A percentile compares a stretch with the other conserved stretches of the same genome.
These are phyloP conservation scores for Catharus bicknelli DNA, from an alignment of 2,113 vertebrate species.

Conservation along the genomic window DNA sequence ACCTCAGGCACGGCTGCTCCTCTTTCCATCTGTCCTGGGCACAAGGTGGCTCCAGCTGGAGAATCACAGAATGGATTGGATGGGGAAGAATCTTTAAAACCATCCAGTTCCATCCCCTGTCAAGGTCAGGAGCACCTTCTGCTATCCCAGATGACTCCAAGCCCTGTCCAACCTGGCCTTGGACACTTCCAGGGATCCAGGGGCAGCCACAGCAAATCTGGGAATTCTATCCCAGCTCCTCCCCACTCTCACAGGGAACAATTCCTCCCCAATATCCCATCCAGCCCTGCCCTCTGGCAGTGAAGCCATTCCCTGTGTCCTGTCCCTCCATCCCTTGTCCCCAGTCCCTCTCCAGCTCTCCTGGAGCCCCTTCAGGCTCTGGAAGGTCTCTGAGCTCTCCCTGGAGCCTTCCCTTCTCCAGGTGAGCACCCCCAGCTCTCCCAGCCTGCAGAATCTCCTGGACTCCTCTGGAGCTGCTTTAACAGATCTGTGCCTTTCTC, in stretches of 20 bases:
- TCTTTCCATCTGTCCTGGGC: not conserved
- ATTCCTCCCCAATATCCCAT: not conserved
- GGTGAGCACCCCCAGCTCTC: not conserved
- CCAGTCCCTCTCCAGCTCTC: not conserved
- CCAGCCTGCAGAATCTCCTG: not conserved
- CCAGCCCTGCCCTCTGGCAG: accelerated
- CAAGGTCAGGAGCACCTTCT: not conserved
- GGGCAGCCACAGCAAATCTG: not conserved
- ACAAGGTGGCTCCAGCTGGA: not conserved
- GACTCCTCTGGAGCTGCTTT: not conserved
- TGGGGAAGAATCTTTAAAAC: accelerated
- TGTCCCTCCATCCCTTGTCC: accelerated
- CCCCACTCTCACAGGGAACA: accelerated
- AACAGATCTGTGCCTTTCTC: not conserved
- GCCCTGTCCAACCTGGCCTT: not conserved
- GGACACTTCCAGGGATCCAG: not conserved
- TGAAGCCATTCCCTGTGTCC: not conserved
- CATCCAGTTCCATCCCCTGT: no score
- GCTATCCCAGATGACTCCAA: accelerated
- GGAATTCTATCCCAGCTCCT: no score
- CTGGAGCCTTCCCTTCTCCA: not conserved
- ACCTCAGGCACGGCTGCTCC: not conserved
- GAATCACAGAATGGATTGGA: not conserved
- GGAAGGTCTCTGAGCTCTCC: accelerated
- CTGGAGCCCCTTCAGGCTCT: not conserved